Evolutionary conservation across 2,888 invertebrate species (phyloP).

Genomic region (Lamellibrachia satsuma): DNA sequence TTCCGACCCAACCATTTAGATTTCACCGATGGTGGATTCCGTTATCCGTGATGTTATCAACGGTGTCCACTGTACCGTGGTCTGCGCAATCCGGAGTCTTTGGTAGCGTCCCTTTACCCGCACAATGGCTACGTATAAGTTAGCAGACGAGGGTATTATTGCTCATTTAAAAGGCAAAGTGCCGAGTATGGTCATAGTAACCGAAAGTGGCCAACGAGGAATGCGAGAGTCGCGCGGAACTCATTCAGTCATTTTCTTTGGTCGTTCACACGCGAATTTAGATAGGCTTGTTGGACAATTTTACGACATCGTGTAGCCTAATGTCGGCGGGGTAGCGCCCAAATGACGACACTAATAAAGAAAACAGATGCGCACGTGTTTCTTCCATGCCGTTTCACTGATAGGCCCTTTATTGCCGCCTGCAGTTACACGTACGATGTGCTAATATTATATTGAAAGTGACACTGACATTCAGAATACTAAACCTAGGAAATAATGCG

Average conservation of each 20-base stretch:
- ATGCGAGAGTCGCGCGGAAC: too few species aligned
- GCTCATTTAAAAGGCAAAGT: neutral
- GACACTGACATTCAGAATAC: too few species aligned
- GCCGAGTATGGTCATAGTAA: neutral
- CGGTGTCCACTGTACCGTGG: neutral
- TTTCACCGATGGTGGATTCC: too few species aligned
- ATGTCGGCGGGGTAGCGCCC: neutral
- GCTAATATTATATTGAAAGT: too few species aligned
- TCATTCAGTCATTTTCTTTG: too few species aligned
- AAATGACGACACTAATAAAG: neutral
- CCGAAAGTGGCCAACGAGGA: too few species aligned
- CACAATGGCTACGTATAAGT: neutral
- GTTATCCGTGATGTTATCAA: too few species aligned
- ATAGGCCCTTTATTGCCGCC: too few species aligned
- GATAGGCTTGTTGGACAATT: neutral
- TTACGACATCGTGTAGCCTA: neutral
- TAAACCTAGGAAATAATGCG: too few species aligned
- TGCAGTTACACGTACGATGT: too few species aligned
- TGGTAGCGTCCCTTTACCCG: neutral
- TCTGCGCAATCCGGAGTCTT: neutral
- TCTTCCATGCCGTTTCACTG: too few species aligned
- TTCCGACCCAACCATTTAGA: too few species aligned
- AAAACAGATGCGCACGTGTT: neutral
- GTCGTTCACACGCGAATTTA: neutral
- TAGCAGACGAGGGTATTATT: conserved; percentile 1